Base-by-base conservation (phyloP, 2,888 invertebrate species). In the Xylota segnis region DNA sequence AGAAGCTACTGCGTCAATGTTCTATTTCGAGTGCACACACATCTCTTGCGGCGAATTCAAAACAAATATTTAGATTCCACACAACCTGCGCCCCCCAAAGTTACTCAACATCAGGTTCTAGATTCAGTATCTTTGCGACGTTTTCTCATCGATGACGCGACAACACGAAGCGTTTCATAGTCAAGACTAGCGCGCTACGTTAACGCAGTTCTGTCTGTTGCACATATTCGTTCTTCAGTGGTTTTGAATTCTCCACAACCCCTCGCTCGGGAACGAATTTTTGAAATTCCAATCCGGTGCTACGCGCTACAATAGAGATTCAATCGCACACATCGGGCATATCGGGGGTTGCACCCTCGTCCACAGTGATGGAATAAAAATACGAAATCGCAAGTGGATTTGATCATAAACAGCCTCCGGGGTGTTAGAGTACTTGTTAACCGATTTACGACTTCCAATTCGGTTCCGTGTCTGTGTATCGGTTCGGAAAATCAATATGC, bases 121-220 rank as follows among this genome's bases (percentile, higher is more conserved):
- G 82, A 72, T 82, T 86, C 72, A 86, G 86, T 86, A 86, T 82
- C 81, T 86, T 77, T 82, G 82, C 86, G 82, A 86, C 86, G 86
- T 81, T 86, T 86, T 86, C 86, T 82, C 86, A 86, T 82, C 76
- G 72, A 82, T 82, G 86, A 86, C 86, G 82, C 82, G 86, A 74
- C 65, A 34, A 61, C 27, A 72, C 61, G n/a, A 72, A 40, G 66
- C 40, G 32, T 82, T 23, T 23, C 3, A 14, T 29, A 66, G 58
- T 81, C n/a, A n/a, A n/a, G 43, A 76, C 61, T 81, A 76, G 10
- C 58, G 37, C 23, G 18, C 56, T 65, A 45, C 50, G 79, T 66
- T 81, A 71, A 75, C 81, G 79, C 75, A 65, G 47, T 59, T 66
- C 59, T 54, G 81, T 76, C 84, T 86, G 84, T 86, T 86, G 84